Evolutionary conservation across 2,888 invertebrate species (phyloP).

Genomic region (Pantelozetes paolii): DNA sequence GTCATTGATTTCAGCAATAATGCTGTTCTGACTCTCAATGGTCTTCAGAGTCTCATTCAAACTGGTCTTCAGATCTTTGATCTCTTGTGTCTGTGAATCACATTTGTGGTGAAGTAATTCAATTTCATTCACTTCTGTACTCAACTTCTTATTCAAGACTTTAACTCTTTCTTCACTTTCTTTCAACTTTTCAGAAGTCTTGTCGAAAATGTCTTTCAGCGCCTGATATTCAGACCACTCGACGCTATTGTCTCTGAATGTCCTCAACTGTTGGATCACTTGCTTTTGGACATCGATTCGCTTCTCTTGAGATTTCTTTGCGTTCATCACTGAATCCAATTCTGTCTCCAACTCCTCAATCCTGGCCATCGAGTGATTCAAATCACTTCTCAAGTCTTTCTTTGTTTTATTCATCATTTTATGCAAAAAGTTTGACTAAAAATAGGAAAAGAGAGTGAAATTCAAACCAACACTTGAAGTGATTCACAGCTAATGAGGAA

Average conservation of each 20-base stretch:
- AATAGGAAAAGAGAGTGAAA: too few relatives aligned
- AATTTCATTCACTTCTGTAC: conserved; percentile 13
- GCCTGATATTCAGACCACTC: conserved; percentile 3
- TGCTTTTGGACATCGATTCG: conserved; percentile 16
- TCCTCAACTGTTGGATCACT: conserved; percentile 1
- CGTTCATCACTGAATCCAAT: conserved; percentile 6
- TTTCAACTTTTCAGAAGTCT: not conserved
- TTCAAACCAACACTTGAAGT: too few relatives aligned
- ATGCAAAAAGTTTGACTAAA: too few relatives aligned
- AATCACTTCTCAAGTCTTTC: not conserved
- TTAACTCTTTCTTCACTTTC: conserved; percentile 1
- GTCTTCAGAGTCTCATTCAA: not conserved
- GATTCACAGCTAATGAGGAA: too few relatives aligned
- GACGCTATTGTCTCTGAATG: not conserved
- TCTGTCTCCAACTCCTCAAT: conserved; percentile 28
- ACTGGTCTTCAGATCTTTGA: too few relatives aligned
- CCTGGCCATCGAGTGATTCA: not conserved
- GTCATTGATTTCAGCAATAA: not conserved
- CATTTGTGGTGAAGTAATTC: conserved; percentile 24
- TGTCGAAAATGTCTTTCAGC: not conserved
- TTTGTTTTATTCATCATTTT: not conserved
- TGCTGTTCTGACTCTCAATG: not conserved
- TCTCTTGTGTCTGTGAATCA: not conserved
- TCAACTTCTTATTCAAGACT: not conserved
- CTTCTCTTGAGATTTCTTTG: not conserved